Percentiles rank a stretch among this genome's conserved stretches.
Conservation (phyloP, 2,797 vertebrate species). For the Pseudopleuronectes americanus region DNA sequence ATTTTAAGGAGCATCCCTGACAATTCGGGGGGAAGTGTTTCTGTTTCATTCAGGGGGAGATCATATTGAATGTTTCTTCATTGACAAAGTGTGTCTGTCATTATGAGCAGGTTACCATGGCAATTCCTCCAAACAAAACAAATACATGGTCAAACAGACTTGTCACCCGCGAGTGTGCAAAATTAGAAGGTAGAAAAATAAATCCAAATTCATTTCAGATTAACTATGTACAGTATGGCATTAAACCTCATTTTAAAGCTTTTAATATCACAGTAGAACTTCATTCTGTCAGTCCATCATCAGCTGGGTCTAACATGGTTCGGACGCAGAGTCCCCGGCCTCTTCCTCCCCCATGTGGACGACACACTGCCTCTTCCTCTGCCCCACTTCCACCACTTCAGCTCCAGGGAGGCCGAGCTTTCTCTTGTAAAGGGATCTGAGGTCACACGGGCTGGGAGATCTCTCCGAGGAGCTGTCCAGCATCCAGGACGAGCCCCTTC, state of each 20-base stretch:
- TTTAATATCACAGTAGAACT: neutral
- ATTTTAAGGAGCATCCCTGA: too few relatives aligned
- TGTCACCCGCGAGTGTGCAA: too few relatives aligned
- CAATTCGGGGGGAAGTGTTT: too few relatives aligned
- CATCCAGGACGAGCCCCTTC: neutral
- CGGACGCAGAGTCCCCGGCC: conserved; percentile 30
- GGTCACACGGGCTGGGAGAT: conserved; percentile 34
- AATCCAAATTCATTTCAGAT: conserved; percentile 27
- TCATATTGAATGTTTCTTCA: too few relatives aligned
- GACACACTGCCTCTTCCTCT: conserved; percentile 80
- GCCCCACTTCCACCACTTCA: conserved; percentile 67
- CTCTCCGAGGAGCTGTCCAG: conserved; percentile 33
- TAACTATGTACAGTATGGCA: conserved; percentile 22
- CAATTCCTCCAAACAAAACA: neutral
- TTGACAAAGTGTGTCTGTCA: too few relatives aligned
- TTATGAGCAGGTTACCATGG: too few relatives aligned
- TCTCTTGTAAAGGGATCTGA: conserved; percentile 78
- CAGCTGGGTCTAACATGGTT: conserved; percentile 30
- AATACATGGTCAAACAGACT: neutral
- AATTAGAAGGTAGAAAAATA: conserved; percentile 14
- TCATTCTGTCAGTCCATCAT: neutral
- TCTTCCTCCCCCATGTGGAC: conserved; percentile 53
- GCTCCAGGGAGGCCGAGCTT: conserved; percentile 78
- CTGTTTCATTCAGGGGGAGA: too few relatives aligned
- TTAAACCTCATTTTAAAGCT: conserved; percentile 8